phyloP scores from a whole-genome alignment of 2,113 vertebrate genomes.

The Microtus richardsoni region DNA sequence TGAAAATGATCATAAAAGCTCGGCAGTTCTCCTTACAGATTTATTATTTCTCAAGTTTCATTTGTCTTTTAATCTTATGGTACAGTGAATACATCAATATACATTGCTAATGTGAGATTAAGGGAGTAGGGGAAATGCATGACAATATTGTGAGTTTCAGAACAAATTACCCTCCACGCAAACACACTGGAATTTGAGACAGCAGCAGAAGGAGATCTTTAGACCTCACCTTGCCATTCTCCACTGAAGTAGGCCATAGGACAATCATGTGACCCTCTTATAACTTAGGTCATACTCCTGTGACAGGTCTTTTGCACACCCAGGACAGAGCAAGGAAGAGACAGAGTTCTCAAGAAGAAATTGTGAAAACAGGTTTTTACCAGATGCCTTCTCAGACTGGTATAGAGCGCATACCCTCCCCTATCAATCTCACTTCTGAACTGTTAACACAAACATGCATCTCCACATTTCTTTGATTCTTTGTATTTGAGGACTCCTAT shows the following conservation, averaged over 20 bases:
- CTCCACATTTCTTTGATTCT: background rate
- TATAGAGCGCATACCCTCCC: background rate
- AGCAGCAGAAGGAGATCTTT: background rate
- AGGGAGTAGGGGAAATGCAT: background rate
- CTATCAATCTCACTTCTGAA: background rate
- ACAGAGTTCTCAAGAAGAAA: background rate
- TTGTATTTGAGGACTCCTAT: background rate
- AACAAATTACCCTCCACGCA: background rate
- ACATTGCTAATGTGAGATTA: background rate
- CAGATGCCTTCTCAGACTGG: too few species aligned
- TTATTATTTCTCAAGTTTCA: background rate
- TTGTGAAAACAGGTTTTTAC: background rate
- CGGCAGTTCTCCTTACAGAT: background rate
- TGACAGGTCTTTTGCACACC: background rate
- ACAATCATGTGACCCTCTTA: background rate
- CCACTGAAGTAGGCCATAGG: background rate
- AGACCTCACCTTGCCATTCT: background rate
- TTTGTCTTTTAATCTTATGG: constrained; percentile 24
- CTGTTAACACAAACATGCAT: background rate
- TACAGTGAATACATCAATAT: background rate
- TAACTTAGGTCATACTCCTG: background rate
- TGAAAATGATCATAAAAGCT: background rate
- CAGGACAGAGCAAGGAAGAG: background rate
- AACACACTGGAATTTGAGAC: background rate
- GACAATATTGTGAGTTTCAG: background rate